These are phyloP conservation scores for Cephonodes hylas DNA, from an alignment of 2,888 invertebrate species.

Conservation along the genomic window DNA sequence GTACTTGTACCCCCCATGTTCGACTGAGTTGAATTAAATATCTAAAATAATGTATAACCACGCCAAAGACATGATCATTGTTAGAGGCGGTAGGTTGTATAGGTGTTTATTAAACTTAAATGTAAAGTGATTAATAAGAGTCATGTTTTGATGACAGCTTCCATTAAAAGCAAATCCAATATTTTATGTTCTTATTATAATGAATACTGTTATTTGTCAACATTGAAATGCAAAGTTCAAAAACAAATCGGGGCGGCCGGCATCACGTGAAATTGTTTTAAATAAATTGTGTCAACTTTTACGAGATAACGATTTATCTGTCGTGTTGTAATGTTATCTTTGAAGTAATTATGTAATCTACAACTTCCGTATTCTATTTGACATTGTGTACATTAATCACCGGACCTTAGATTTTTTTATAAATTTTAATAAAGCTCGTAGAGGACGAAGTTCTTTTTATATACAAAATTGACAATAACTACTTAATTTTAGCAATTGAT, in stretches of 20 bases:
- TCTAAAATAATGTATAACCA: too few relatives aligned
- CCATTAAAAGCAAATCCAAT: neutral
- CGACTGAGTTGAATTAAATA: too few relatives aligned
- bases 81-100: too few relatives aligned
- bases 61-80: too few relatives aligned
- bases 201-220: neutral
- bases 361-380: slow-evolving; percentile 4
- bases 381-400: neutral
- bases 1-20: too few relatives aligned
- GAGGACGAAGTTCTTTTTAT: too few relatives aligned
- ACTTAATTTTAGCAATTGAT: too few relatives aligned
- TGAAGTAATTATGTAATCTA: neutral
- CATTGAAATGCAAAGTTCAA: neutral
- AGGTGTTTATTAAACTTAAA: too few relatives aligned
- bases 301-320: slow-evolving; percentile 20
- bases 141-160: too few relatives aligned
- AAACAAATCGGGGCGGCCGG: slow-evolving; percentile 19
- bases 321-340: slow-evolving; percentile 2
- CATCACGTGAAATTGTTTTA: slow-evolving; percentile 34
- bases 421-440: too few relatives aligned
- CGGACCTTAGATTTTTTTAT: neutral
- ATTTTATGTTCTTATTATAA: neutral
- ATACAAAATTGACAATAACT: too few relatives aligned
- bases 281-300: slow-evolving; percentile 26
- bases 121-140: too few relatives aligned